phyloP scores from a whole-genome alignment of 2,113 vertebrate genomes.

The Mus musculus region DNA sequence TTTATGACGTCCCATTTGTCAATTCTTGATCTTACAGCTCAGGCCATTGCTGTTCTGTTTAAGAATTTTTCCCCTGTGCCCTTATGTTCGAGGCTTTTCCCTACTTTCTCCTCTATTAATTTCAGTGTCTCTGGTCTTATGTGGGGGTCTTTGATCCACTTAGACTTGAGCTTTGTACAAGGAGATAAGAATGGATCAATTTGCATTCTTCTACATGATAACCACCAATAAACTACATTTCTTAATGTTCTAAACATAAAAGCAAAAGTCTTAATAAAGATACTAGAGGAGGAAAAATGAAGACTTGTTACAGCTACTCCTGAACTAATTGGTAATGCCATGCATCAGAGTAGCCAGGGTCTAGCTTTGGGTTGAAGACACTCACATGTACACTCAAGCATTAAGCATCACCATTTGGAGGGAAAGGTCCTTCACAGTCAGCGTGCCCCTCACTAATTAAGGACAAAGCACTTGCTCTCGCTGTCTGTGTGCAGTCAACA shows the following conservation, averaged over 20 bases:
- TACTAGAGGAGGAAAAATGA: slow-evolving; percentile 19
- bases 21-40: no score
- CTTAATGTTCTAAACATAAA: background rate
- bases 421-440: slow-evolving; percentile 56
- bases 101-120: no score
- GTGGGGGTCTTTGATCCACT: no score
- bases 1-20: no score
- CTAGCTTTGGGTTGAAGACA: slow-evolving; percentile 39
- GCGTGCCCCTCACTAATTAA: slow-evolving; percentile 62
- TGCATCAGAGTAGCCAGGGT: background rate
- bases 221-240: background rate
- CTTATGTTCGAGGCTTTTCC: no score
- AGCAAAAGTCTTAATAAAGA: background rate
- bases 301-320: background rate
- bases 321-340: slow-evolving; percentile 42
- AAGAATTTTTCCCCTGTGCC: no score
- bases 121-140: no score
- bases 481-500: slow-evolving; percentile 37
- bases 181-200: no score
- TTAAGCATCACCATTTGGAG: slow-evolving; percentile 58
- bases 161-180: no score
- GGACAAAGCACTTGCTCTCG: slow-evolving; percentile 51
- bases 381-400: background rate
- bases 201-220: no score
- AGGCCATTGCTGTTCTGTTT: no score